Percentiles rank a stretch among this genome's conserved stretches.
phyloP scores from a whole-genome alignment of 2,888 invertebrate species.

The Laothoe populi region DNA sequence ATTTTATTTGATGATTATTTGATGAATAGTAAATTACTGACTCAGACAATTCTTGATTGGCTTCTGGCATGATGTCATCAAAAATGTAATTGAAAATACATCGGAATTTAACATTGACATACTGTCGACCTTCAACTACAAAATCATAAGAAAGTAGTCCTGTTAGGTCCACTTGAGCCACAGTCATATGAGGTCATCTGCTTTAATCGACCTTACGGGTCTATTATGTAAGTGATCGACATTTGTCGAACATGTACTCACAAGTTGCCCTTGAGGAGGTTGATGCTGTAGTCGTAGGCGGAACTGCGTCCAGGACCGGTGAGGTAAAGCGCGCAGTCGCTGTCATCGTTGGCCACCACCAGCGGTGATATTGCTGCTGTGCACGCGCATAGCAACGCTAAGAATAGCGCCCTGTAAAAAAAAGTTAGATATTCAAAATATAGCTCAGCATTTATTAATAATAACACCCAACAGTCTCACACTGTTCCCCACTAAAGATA shows the following conservation, averaged over 20 bases:
- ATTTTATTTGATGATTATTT: too few species aligned
- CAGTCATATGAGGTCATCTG: constrained; percentile 11
- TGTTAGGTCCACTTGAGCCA: background rate
- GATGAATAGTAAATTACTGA: too few species aligned
- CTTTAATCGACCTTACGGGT: constrained; percentile 10
- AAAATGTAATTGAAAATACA: background rate
- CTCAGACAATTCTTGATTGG: background rate
- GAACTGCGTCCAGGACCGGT: constrained; percentile 92
- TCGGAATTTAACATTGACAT: background rate
- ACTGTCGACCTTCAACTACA: background rate
- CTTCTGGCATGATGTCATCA: background rate
- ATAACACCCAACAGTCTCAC: too few species aligned
- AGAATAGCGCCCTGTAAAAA: constrained; percentile 66
- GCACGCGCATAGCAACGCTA: constrained; percentile 67
- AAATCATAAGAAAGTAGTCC: constrained; percentile 16
- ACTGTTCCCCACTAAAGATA: too few species aligned
- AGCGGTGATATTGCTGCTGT: constrained; percentile 60
- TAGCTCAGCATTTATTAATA: too few species aligned
- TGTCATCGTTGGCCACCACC: constrained; percentile 63
- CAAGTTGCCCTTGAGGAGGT: constrained; percentile 91
- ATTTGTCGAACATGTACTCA: constrained; percentile 80
- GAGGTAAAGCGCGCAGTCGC: constrained; percentile 91
- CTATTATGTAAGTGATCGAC: constrained; percentile 3
- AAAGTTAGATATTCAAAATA: too few species aligned
- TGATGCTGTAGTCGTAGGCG: constrained; percentile 93